These are phyloP conservation scores for Seriola aureovittata DNA, from an alignment of 2,113 vertebrate genomes.

Conservation along the genomic window DNA sequence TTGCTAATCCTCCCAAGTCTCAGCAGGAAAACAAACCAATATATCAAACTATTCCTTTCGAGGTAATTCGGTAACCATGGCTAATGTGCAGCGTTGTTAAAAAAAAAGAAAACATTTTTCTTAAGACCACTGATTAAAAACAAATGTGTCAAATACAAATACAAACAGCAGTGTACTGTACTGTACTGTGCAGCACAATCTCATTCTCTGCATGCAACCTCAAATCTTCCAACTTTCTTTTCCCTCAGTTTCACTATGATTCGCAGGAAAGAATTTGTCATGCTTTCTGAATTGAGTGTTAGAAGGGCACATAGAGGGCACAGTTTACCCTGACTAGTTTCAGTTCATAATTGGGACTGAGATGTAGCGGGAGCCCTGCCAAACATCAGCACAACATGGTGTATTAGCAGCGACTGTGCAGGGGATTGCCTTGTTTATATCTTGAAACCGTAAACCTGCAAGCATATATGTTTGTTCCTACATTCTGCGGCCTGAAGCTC, in stretches of 20 bases:
- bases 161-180: not conserved
- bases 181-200: not conserved
- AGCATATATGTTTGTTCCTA: constrained; percentile 27
- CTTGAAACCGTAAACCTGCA: constrained; percentile 35
- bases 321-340: constrained; percentile 26
- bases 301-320: constrained; percentile 8
- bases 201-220: not conserved
- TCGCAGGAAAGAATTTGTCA: not conserved
- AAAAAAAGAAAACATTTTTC: no score
- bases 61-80: not conserved
- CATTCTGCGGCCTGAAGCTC: constrained; percentile 3
- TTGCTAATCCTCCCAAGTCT: not conserved
- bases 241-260: constrained; percentile 20
- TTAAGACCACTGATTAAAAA: not conserved
- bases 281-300: constrained; percentile 16
- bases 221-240: constrained; percentile 5
- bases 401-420: constrained; percentile 11
- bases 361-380: constrained; percentile 22
- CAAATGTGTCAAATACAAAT: not conserved
- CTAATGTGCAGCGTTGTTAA: not conserved
- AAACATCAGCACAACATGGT: constrained; percentile 36
- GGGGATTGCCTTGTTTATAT: constrained; percentile 23
- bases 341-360: constrained; percentile 19
- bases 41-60: not conserved
- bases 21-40: not conserved